phyloP scores from a whole-genome alignment of 2,113 vertebrate genomes.

The Brachypodius melanocephalos region DNA sequence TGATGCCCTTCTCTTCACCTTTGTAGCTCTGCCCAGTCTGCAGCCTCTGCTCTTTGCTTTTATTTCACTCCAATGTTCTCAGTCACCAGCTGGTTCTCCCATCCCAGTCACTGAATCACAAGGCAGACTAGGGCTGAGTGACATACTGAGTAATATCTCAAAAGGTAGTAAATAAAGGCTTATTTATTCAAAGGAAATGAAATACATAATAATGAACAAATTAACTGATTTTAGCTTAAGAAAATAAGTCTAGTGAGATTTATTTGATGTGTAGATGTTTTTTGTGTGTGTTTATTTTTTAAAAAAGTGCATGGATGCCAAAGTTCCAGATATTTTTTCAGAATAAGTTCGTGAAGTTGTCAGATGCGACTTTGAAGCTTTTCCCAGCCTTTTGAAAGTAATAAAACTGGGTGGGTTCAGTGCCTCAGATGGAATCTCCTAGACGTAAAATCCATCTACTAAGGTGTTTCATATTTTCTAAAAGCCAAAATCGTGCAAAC shows the following conservation, averaged over 20 bases:
- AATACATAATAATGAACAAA: constrained; percentile 32
- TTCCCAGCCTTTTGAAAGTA: constrained; percentile 61
- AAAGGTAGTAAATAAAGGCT: background rate
- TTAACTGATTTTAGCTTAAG: background rate
- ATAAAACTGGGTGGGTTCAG: constrained; percentile 63
- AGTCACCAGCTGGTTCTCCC: background rate
- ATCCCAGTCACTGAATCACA: background rate
- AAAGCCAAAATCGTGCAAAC: constrained; percentile 53
- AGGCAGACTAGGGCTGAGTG: background rate
- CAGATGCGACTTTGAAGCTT: constrained; percentile 62
- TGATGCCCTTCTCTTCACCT: background rate
- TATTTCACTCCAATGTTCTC: background rate
- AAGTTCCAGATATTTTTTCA: constrained; percentile 42
- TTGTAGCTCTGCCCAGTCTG: background rate
- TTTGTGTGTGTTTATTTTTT: constrained; percentile 2
- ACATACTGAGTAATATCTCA: background rate
- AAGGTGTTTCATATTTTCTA: constrained; percentile 71
- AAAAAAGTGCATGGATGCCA: constrained; percentile 12
- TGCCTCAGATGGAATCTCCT: constrained; percentile 59
- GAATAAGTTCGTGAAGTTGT: constrained; percentile 33
- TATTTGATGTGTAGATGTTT: background rate
- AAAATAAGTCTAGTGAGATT: constrained; percentile 14
- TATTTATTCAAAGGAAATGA: constrained; percentile 34
- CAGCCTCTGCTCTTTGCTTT: background rate
- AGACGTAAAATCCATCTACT: constrained; percentile 55